Base-by-base conservation (phyloP, 2,797 vertebrate genomes). In the Catamblyrhynchus diadema region DNA sequence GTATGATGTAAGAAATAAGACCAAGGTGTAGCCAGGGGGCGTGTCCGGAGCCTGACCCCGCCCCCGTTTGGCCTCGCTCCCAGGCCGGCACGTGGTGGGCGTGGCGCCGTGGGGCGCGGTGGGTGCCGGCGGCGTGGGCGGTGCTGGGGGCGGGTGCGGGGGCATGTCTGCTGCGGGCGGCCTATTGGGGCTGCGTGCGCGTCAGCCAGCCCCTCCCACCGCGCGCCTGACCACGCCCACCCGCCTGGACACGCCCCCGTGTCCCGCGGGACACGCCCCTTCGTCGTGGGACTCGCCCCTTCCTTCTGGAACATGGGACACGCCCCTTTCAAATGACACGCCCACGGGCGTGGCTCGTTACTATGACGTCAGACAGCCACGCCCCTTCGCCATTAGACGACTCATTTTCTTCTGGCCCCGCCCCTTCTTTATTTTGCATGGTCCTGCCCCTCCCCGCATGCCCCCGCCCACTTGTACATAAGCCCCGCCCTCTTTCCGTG, bases 1-100 rank as follows among this genome's bases (percentile, higher is more conserved):
- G 14, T 0, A 0, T 2, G 2, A 25, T 27, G 47, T 6, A 16
- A 48, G 5, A 13, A 13, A 47, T 8, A 8, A 19, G 41, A 42
- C 4, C 45, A 23, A 22, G 22, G 45, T 4, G 22, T 14, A 14
- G 45, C 24, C 12, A 4, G 22, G 47, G 24, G 41, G 30, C 4
- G 6, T 5, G 15, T 5, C 10, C 45, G 2, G 3, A 4, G 1
- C 6, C 7, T 60, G 71, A 60, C 57, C 45, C 6, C 57, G 8
- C 56, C 45, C 45, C 33, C 13, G 10, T 7, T 4, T 0, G 15
- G 16, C 35, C 39, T 51, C 7, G 0, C 22, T 17, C 61, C 22
- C 51, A 79, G 77, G 77, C 51, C 1, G 77, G 77, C 1, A 80
- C 77, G 3, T 80, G 77, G 77, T 80, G 77, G 77, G 42, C 66